phyloP scores from a whole-genome alignment of 2,888 invertebrate species.

The Philereme vetulata region DNA sequence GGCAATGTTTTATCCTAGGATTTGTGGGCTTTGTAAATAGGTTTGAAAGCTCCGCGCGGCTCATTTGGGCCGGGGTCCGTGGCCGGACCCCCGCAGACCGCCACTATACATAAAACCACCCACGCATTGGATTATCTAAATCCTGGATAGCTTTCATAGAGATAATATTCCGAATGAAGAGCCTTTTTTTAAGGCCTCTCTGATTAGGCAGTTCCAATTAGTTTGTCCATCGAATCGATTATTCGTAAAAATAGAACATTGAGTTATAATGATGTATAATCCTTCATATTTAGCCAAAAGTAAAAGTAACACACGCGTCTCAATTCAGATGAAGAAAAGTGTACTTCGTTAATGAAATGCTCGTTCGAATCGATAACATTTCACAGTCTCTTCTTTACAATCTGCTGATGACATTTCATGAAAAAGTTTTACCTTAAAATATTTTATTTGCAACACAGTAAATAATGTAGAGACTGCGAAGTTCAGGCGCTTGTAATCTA shows the following conservation, averaged over 20 bases:
- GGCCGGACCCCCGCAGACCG: constrained; percentile 38
- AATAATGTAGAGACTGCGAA: not conserved
- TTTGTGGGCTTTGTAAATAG: constrained; percentile 58
- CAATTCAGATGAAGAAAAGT: constrained; percentile 6
- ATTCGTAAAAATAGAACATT: not conserved
- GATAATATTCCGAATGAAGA: constrained; percentile 28
- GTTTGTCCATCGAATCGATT: not conserved
- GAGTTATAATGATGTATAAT: not conserved
- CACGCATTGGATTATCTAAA: constrained; percentile 36
- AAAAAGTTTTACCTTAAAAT: too few relatives aligned
- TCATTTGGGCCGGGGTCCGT: constrained; percentile 53
- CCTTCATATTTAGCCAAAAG: constrained; percentile 5
- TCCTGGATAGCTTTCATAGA: constrained; percentile 29
- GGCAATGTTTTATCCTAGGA: constrained; percentile 52
- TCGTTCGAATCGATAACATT: not conserved
- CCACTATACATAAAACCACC: constrained; percentile 31
- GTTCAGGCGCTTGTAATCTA: not conserved
- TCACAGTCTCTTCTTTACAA: too few relatives aligned
- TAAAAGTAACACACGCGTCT: not conserved
- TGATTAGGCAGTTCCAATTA: constrained; percentile 11
- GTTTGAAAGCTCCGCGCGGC: constrained; percentile 56
- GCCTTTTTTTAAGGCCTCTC: constrained; percentile 16
- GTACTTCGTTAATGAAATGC: not conserved
- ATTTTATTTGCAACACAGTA: not conserved
- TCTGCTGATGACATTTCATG: too few relatives aligned